phyloP scores from a whole-genome alignment of 2,797 vertebrate genomes.

The Thripadectes ignobilis region DNA sequence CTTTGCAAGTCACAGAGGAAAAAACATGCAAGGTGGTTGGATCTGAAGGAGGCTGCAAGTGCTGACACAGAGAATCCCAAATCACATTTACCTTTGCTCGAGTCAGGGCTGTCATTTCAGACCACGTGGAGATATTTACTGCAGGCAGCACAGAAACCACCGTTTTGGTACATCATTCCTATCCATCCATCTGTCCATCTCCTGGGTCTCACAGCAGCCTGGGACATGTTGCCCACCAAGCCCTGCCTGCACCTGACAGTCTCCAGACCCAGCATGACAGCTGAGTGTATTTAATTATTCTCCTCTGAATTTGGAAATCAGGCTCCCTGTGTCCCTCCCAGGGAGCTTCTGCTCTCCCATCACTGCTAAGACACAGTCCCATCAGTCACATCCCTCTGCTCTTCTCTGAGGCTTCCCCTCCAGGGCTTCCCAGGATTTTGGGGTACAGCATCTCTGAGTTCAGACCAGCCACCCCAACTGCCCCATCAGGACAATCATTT shows the following conservation, averaged over 20 bases:
- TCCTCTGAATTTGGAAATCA: background rate
- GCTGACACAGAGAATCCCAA: background rate
- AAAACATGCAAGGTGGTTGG: background rate
- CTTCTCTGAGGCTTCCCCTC: background rate
- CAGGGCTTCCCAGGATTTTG: accelerated
- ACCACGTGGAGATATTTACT: background rate
- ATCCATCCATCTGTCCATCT: background rate
- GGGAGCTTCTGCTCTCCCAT: background rate
- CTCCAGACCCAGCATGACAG: accelerated
- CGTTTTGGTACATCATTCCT: background rate
- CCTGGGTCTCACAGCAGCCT: background rate
- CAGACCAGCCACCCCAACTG: background rate
- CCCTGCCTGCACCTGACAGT: background rate
- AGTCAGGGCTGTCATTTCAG: background rate
- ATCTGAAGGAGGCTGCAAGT: background rate
- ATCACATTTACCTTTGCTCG: background rate
- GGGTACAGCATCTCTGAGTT: background rate
- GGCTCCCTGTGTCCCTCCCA: background rate
- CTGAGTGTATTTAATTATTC: background rate
- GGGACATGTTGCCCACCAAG: background rate
- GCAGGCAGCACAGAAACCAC: background rate
- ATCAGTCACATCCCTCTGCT: background rate
- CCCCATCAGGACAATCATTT: background rate
- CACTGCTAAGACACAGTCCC: accelerated
- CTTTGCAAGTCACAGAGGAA: background rate